These are phyloP conservation scores for Montipora cactus DNA, from an alignment of 64 coral and sea anemone genomes.

Conservation along the genomic window DNA sequence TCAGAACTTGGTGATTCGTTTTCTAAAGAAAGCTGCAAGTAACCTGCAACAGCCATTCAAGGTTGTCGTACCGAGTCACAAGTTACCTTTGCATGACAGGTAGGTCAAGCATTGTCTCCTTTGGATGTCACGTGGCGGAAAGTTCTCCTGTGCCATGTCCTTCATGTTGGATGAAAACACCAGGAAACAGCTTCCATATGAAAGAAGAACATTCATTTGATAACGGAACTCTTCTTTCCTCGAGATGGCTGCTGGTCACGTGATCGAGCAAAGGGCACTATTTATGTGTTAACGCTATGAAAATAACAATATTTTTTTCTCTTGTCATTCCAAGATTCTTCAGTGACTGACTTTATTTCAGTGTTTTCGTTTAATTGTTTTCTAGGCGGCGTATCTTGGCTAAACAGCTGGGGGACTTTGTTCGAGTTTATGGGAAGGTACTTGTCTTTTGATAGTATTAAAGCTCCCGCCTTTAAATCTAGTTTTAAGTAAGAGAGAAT, in stretches of 20 bases:
- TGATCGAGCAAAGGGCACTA: too few relatives aligned
- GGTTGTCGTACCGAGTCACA: slow-evolving; percentile 91
- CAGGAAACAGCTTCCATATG: too few relatives aligned
- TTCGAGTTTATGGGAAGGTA: slow-evolving; percentile 97
- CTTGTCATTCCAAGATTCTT: too few relatives aligned
- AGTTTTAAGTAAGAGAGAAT: background rate
- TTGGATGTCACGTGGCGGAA: too few relatives aligned
- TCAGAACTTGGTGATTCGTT: slow-evolving; percentile 95
- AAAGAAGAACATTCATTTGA: too few relatives aligned
- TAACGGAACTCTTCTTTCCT: too few relatives aligned
- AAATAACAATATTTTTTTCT: background rate
- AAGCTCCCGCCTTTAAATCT: background rate
- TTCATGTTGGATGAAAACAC: too few relatives aligned
- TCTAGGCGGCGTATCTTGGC: slow-evolving; percentile 86
- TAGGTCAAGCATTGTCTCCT: background rate
- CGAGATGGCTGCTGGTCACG: too few relatives aligned
- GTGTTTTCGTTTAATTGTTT: background rate
- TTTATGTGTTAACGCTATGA: background rate
- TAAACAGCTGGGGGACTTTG: slow-evolving; percentile 93
- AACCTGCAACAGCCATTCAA: slow-evolving; percentile 96
- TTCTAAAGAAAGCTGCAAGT: slow-evolving; percentile 92
- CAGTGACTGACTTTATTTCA: background rate
- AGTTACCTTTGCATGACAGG: slow-evolving; percentile 92
- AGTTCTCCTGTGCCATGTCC: too few relatives aligned
- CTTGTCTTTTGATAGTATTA: background rate